phyloP scores from a whole-genome alignment of 2,113 vertebrate genomes.

The Muntiacus reevesi region DNA sequence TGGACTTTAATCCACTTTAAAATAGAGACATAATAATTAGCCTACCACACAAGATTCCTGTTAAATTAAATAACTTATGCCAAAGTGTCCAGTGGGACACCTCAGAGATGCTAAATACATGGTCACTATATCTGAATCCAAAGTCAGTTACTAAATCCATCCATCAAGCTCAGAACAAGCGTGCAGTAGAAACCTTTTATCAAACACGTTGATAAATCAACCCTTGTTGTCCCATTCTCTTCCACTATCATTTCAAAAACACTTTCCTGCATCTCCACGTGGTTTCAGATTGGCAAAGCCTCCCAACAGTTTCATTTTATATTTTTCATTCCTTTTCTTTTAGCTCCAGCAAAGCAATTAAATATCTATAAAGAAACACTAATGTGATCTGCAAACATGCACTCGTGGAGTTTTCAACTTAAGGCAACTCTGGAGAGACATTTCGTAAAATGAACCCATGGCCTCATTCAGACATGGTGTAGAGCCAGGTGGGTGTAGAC shows the following conservation, averaged over 20 bases:
- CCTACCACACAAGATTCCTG: not conserved
- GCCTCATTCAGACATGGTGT: not conserved
- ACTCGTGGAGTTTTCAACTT: not conserved
- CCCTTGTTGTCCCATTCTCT: not conserved
- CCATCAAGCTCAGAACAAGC: not conserved
- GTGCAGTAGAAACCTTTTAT: not conserved
- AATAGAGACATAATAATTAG: slow-evolving; percentile 20
- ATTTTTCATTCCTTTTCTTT: not conserved
- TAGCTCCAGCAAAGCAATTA: slow-evolving; percentile 45
- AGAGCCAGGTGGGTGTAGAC: not conserved
- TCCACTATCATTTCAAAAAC: not conserved
- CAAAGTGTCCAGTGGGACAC: not conserved
- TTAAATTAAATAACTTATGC: slow-evolving; percentile 7
- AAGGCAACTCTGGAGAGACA: slow-evolving; percentile 3
- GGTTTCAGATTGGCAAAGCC: not conserved
- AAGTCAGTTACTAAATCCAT: not conserved
- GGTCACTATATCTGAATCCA: not conserved
- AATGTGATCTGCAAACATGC: not conserved
- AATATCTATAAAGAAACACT: slow-evolving; percentile 37
- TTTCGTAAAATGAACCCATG: not conserved
- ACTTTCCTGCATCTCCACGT: not conserved
- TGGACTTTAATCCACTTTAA: slow-evolving; percentile 24
- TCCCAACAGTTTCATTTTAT: slow-evolving; percentile 38
- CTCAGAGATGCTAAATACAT: not conserved
- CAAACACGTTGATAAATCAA: not conserved